phyloP scores from a whole-genome alignment of 2,113 vertebrate genomes.

The Pavo muticus region DNA sequence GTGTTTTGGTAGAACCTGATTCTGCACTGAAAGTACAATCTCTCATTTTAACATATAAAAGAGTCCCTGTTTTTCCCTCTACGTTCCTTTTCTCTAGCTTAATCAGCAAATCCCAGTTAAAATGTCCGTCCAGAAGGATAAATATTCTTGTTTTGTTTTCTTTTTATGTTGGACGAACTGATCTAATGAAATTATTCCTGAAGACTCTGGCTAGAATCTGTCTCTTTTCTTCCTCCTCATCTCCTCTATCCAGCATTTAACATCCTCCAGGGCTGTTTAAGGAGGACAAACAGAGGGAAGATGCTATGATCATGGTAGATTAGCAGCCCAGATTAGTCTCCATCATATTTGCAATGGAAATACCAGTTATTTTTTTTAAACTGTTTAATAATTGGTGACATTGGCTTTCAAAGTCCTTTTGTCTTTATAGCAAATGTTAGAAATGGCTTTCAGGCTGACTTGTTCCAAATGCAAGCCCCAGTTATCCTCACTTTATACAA shows the following conservation, averaged over 20 bases:
- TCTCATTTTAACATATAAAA: neutral
- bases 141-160: neutral
- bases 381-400: neutral
- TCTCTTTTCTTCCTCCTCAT: neutral
- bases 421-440: neutral
- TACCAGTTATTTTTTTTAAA: neutral
- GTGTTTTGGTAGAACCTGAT: neutral
- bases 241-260: neutral
- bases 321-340: neutral
- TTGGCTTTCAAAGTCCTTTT: neutral
- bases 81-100: neutral
- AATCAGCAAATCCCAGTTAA: neutral
- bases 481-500: neutral
- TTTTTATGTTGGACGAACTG: neutral
- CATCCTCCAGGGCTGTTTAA: neutral
- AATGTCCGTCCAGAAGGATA: neutral
- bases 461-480: neutral
- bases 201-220: neutral
- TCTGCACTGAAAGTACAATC: neutral
- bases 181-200: neutral
- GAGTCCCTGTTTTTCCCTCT: neutral
- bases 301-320: neutral
- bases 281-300: neutral
- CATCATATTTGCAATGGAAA: neutral
- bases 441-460: neutral